Conservation (phyloP, 1,140 invertebrate genomes). For the Stenopsyche tienmushanensis region DNA sequence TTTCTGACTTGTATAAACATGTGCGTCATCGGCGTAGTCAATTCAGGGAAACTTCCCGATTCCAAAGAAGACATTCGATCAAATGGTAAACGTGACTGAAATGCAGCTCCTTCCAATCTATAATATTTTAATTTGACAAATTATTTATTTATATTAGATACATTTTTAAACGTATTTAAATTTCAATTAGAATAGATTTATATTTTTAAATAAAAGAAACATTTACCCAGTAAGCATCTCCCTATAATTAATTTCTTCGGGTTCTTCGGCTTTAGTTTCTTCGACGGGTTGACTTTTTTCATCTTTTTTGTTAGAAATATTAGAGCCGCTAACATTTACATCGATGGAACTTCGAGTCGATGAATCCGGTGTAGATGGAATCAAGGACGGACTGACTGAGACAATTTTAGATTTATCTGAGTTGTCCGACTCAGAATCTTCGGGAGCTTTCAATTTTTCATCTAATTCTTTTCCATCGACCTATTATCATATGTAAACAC, state of each 20-base stretch:
- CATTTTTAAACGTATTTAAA: slow-evolving; percentile 24
- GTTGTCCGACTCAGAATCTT: slow-evolving; percentile 64
- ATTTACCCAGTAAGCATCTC: slow-evolving; percentile 55
- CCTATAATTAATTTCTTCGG: slow-evolving; percentile 57
- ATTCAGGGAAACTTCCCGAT: slow-evolving; percentile 90
- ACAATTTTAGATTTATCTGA: slow-evolving; percentile 64
- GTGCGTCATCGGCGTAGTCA: slow-evolving; percentile 80
- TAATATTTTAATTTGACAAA: slow-evolving; percentile 43
- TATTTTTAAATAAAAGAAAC: background rate
- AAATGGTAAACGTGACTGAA: slow-evolving; percentile 89
- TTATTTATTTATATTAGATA: slow-evolving; percentile 48
- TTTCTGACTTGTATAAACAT: slow-evolving; percentile 93
- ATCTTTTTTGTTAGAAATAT: slow-evolving; percentile 50
- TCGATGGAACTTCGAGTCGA: slow-evolving; percentile 44
- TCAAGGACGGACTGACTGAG: slow-evolving; percentile 48
- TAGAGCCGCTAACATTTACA: slow-evolving; percentile 8
- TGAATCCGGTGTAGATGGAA: slow-evolving; percentile 55
- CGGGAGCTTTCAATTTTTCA: slow-evolving; percentile 65
- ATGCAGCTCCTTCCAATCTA: slow-evolving; percentile 88
- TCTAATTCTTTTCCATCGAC: slow-evolving; percentile 69
- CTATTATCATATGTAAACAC: slow-evolving; percentile 54
- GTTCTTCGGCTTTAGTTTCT: slow-evolving; percentile 55
- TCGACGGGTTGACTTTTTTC: slow-evolving; percentile 53
- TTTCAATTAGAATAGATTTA: background rate
- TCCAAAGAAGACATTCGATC: slow-evolving; percentile 95